Evolutionary conservation across 2,113 vertebrate genomes (phyloP), one percentile per base, ranked within the genome.

Genomic region (Alligator mississippiensis): DNA sequence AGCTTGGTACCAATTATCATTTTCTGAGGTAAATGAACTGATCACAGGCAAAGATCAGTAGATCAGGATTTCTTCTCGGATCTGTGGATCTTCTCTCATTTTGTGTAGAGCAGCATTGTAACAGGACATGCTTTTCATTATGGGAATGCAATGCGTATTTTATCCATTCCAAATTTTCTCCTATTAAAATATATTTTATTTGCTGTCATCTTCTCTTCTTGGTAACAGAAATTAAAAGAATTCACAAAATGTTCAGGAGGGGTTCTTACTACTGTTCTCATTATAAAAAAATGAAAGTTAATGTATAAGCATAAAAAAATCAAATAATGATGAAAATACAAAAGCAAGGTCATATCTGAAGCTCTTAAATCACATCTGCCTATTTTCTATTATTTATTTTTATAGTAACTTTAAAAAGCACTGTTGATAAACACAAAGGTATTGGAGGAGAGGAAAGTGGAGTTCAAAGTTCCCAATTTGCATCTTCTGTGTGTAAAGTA

Each of bases 1-100:
- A 54, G 79, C 58, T 80, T 74, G 87, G 92, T 24, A 47, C 15
- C 12, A 89, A 75, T 3, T 86, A 47, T 88, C 88, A 96, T 92
- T 94, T 95, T 54, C 66, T 86, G 94, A 91, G 21, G 57, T 88
- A 92, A 95, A 90, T 34, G 87, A 78, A 59, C 17, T 66, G 17
- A 74, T 82, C 22, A n/a, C n/a, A 77, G n/a, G 6, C n/a, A 64
- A 21, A 4, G 75, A 94, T 83, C 5, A 85, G 14, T 55, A 22
- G 38, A 89, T 57, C 75, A 58, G 30, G 27, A 84, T 90, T 87
- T 93, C 47, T 87, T 91, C 21, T n/a, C 78, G 74, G 28, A 6
- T 47, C 75, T 90, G 75, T 61, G 58, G 25, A 70, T 81, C 22
- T 81, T 34, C 85, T 85, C 81, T 38, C 38, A 80, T 18, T 85